Conservation (phyloP, 2,797 vertebrate genomes). For the Amniataba percoides region DNA sequence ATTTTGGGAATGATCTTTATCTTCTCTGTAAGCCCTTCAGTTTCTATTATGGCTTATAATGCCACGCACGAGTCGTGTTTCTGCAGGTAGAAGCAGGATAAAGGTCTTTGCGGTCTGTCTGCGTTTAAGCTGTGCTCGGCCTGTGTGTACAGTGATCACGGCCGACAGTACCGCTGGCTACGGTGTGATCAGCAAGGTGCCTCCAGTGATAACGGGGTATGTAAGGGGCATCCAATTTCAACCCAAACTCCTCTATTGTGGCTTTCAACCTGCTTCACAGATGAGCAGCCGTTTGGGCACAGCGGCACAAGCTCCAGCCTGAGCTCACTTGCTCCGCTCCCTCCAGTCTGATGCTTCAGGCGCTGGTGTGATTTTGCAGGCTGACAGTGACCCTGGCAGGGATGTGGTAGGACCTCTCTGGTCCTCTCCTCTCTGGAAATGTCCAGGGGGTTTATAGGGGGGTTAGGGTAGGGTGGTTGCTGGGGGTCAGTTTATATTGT, state of each 20-base stretch:
- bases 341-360: conserved; percentile 57
- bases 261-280: conserved; percentile 53
- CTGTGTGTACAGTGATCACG: conserved; percentile 68
- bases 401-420: conserved; percentile 63
- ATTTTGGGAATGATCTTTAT: conserved; percentile 66
- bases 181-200: conserved; percentile 62
- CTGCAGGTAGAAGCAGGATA: conserved; percentile 71
- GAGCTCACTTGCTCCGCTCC: conserved; percentile 35
- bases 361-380: conserved; percentile 80
- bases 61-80: conserved; percentile 59
- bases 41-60: conserved; percentile 71
- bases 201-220: conserved; percentile 57
- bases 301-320: conserved; percentile 37
- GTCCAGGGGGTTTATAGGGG: conserved; percentile 54
- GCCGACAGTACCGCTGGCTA: conserved; percentile 74
- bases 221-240: conserved; percentile 63
- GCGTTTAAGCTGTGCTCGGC: conserved; percentile 54
- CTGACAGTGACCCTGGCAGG: conserved; percentile 82
- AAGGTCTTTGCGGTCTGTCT: conserved; percentile 76
- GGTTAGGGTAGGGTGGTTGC: conserved; percentile 53
- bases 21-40: conserved; percentile 68
- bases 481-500: conserved; percentile 75
- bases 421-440: conserved; percentile 64
- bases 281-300: conserved; percentile 33
- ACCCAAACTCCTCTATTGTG: conserved; percentile 39